phyloP scores from a whole-genome alignment of 2,888 invertebrate species.

The Cataglyphis cursor region DNA sequence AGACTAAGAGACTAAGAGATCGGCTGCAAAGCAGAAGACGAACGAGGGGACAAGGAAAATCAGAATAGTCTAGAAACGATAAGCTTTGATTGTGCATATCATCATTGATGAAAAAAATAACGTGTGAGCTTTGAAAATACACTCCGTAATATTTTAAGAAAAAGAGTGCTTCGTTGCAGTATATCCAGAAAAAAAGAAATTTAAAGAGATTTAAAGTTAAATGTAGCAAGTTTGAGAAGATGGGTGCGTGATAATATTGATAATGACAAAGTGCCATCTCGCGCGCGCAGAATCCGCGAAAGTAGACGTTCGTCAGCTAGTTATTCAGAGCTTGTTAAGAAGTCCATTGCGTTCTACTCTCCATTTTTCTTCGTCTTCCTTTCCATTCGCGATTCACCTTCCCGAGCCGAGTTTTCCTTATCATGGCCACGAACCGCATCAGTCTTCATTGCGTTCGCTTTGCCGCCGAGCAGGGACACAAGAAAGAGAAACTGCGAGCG shows the following conservation, averaged over 20 bases:
- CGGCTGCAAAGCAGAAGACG: not conserved
- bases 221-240: slow-evolving; percentile 26
- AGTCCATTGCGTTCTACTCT: slow-evolving; percentile 49
- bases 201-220: slow-evolving; percentile 26
- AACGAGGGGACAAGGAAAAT: slow-evolving; percentile 18
- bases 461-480: slow-evolving; percentile 44
- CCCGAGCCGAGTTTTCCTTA: slow-evolving; percentile 52
- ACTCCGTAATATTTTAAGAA: slow-evolving; percentile 59
- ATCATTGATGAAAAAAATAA: slow-evolving; percentile 31
- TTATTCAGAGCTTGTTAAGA: slow-evolving; percentile 81
- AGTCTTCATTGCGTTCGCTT: slow-evolving; percentile 81
- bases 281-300: slow-evolving; percentile 75
- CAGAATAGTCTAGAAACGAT: slow-evolving; percentile 59
- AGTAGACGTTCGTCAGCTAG: slow-evolving; percentile 78
- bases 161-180: slow-evolving; percentile 33
- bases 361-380: slow-evolving; percentile 45
- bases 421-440: slow-evolving; percentile 76
- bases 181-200: not conserved
- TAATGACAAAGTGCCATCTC: slow-evolving; percentile 60
- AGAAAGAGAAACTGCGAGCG: slow-evolving; percentile 21
- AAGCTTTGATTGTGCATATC: slow-evolving; percentile 66
- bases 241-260: slow-evolving; percentile 22
- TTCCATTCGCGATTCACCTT: slow-evolving; percentile 24
- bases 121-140: slow-evolving; percentile 49
- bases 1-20: not conserved